phyloP scores from a whole-genome alignment of 30 jellyfish, hydroid and myxozoan genomes.

The Catostylus mosaicus region DNA sequence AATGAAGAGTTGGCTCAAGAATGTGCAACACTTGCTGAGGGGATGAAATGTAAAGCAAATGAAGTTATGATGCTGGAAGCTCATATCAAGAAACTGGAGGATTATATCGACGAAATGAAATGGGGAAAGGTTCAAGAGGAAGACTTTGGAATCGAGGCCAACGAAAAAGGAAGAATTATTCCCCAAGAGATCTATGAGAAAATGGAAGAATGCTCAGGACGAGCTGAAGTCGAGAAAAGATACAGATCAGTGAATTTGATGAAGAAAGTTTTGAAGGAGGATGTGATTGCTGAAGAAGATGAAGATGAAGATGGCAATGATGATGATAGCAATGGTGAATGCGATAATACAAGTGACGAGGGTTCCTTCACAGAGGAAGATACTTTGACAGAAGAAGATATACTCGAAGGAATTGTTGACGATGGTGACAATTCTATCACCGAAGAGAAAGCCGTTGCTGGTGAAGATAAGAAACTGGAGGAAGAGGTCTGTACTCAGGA shows the following conservation, averaged over 20 bases:
- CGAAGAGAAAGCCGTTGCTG: neutral
- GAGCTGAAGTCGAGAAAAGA: neutral
- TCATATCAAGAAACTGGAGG: neutral
- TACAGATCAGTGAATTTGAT: neutral
- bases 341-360: neutral
- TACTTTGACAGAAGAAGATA: neutral
- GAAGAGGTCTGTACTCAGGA: neutral
- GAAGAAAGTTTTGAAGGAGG: neutral
- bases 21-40: neutral
- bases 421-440: neutral
- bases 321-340: neutral
- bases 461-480: neutral
- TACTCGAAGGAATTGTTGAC: neutral
- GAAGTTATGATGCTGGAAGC: slow-evolving; percentile 23
- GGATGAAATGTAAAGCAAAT: neutral
- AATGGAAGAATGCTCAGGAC: neutral
- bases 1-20: slow-evolving; percentile 15
- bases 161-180: neutral
- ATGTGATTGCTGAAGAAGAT: neutral
- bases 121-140: neutral
- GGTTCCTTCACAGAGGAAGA: neutral
- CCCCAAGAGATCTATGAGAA: neutral
- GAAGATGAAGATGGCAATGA: neutral
- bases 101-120: neutral
- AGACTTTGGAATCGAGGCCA: neutral